A percentile compares a stretch with the other conserved stretches of the same genome.
These are phyloP conservation scores for Drosophila mauritiana DNA, from an alignment of 1,140 invertebrate species.

Conservation along the genomic window DNA sequence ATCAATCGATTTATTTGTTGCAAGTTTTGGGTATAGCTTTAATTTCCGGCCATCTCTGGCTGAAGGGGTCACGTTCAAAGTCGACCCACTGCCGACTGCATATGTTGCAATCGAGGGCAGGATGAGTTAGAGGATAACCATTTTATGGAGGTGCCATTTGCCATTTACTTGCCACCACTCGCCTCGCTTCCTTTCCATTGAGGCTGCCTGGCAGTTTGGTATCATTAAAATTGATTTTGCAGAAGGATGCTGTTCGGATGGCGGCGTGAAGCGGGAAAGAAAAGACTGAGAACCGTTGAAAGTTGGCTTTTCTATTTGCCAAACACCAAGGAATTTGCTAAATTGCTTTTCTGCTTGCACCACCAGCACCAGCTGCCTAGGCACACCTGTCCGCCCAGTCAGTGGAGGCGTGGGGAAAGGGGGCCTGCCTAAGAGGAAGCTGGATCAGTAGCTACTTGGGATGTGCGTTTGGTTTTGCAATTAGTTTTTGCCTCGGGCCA, in stretches of 20 bases:
- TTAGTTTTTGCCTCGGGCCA: constrained; percentile 70
- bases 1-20: background rate
- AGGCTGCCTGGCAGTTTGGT: constrained; percentile 25
- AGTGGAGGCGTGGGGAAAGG: background rate
- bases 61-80: background rate
- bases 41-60: constrained; percentile 1
- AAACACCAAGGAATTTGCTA: constrained; percentile 80
- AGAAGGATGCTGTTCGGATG: constrained; percentile 9
- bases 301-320: constrained; percentile 76
- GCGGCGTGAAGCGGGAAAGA: background rate
- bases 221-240: constrained; percentile 82
- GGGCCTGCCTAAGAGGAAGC: background rate
- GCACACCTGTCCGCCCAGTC: constrained; percentile 26
- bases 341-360: constrained; percentile 76
- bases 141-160: constrained; percentile 75
- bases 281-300: constrained; percentile 32
- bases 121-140: constrained; percentile 13
- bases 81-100: constrained; percentile 9
- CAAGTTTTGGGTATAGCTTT: background rate
- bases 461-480: constrained; percentile 80
- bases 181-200: constrained; percentile 47
- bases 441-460: constrained; percentile 34
- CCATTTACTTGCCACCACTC: constrained; percentile 40
- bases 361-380: constrained; percentile 3
- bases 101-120: constrained; percentile 37